Percentiles rank a stretch among this genome's conserved stretches.
These are phyloP conservation scores for Heteromyza rotundicornis DNA, from an alignment of 2,888 invertebrate species.

Conservation along the genomic window DNA sequence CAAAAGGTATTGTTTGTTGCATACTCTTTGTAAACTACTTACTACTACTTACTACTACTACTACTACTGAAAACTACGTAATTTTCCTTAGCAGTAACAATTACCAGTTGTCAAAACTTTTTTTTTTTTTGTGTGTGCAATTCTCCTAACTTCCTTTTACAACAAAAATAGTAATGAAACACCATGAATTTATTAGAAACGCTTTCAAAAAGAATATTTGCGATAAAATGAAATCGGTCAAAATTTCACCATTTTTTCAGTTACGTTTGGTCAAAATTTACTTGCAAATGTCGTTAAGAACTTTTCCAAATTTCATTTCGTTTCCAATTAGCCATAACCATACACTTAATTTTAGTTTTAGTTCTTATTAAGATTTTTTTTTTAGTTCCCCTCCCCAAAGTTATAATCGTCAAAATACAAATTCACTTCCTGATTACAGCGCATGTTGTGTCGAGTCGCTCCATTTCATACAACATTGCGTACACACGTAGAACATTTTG, in stretches of 20 bases:
- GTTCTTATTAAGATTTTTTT: too few species aligned
- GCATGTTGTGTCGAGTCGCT: too few species aligned
- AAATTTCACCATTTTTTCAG: constrained; percentile 24
- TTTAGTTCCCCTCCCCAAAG: too few species aligned
- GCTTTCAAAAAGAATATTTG: too few species aligned
- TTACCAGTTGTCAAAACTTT: constrained; percentile 17
- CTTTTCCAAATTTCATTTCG: constrained; percentile 26
- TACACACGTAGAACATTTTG: too few species aligned
- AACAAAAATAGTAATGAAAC: constrained; percentile 18
- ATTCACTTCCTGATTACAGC: too few species aligned
- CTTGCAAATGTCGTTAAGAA: constrained; percentile 23
- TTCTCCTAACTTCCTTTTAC: constrained; percentile 1
- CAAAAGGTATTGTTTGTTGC: constrained; percentile 73
- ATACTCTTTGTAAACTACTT: constrained; percentile 5
- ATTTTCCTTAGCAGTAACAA: too few species aligned
- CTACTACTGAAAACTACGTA: constrained; percentile 25
- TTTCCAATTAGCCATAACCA: too few species aligned
- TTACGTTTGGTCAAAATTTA: constrained; percentile 23
- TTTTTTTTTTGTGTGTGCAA: constrained; percentile 11
- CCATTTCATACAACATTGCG: too few species aligned
- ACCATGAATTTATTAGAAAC: too few species aligned
- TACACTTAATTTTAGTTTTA: too few species aligned
- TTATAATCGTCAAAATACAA: too few species aligned
- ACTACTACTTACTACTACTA: constrained; percentile 28
- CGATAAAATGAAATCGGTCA: constrained; percentile 12